Evolutionary conservation across 2,888 invertebrate genomes (phyloP), one percentile per base, ranked within the genome.

Genomic region (Callinectes sapidus): DNA sequence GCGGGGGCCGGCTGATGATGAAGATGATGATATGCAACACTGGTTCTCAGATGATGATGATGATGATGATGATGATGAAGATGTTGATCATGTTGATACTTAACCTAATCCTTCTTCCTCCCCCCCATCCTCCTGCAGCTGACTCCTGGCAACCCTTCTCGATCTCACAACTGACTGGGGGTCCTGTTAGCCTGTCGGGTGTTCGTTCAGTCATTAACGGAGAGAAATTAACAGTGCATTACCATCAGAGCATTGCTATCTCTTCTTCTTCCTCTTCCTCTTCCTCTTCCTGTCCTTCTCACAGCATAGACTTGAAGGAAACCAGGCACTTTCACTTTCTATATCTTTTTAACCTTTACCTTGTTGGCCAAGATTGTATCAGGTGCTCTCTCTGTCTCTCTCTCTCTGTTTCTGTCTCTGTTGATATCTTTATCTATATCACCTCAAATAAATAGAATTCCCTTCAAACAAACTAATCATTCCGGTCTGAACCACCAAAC

Each of bases 1-100:
- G 89, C 88, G 87, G 87, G 91, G 92, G 92, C 88, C 90, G 87
- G 89, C 88, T 92, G 91, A 93, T 93, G 92, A 88, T 89, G 81
- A 92, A 89, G 91, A 61, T 93, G 66, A 81, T 32, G 35, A 35
- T 81, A 81, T 81, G 35, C 81, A 81, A 81, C 81, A 81, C 35
- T 81, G 81, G 81, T 81, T 16, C 81, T 81, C 81, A 35, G 81
- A 81, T 81, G 81, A 81, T 81, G 81, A 81, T 81, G 32, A 81
- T 77, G 71, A 28, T 77, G 71, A 28, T 77, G 71, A 81, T 81
- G 81, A 81, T 81, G 32, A 81, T 35, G 81, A 77, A 16, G 32
- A 81, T 81, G 81, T 32, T 81, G 32, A 81, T 81, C 14, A 35
- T 81, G 81, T 35, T 81, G 81, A 81, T 81, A 81, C 81, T 81